Evolutionary conservation across 2,888 invertebrate genomes (phyloP), one percentile per base, ranked within the genome.

Genomic region (Branchinecta sandiegonensis): DNA sequence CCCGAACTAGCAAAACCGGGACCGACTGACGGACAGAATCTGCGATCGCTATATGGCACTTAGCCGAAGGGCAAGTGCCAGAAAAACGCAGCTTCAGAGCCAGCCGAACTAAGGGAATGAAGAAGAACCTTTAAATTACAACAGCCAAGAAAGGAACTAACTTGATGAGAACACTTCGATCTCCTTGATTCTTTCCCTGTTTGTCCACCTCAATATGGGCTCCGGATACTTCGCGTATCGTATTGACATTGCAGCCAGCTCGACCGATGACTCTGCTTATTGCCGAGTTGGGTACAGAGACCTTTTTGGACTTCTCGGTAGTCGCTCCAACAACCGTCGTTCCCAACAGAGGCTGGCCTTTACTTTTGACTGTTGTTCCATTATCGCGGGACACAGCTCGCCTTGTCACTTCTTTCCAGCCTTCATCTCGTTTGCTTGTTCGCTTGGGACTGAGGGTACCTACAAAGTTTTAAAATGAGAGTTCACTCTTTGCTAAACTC

Each of bases 141-240:
- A 37, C 37, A 37, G 37, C 37, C 2, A 37, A 37, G 37, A 37
- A 37, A 64, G 47, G 8, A 50, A 79, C 83, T 79, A 76, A 88
- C 87, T 93, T 94, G 76, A 99, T 94, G 64, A 94, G 94, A 73
- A 99, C 94, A 75, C 89, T 89, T 73, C 97, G 83, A 78, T 95
- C 94, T 69, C 90, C 90, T 80, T 92, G 93, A 47, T 77, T 76
- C 69, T 77, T 77, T 8, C 91, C 89, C 80, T 95, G 94, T 79
- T 97, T 97, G 79, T 97, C 97, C 46, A 97, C 94, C 80, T 97
- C 95, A 76, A 99, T 97, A 77, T 95, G 93, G 8, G 97, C 97
- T 70, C 95, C 94, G 47, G 97, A 96, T 68, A 93, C 90, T 69
- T 92, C 91, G 70, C 97, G 84, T 77, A 99, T 96, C 12, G 96